A percentile compares a stretch with the other conserved stretches of the same genome.
Evolutionary conservation across 2,113 vertebrate species (phyloP).

Genomic region (Bubo bubo): DNA sequence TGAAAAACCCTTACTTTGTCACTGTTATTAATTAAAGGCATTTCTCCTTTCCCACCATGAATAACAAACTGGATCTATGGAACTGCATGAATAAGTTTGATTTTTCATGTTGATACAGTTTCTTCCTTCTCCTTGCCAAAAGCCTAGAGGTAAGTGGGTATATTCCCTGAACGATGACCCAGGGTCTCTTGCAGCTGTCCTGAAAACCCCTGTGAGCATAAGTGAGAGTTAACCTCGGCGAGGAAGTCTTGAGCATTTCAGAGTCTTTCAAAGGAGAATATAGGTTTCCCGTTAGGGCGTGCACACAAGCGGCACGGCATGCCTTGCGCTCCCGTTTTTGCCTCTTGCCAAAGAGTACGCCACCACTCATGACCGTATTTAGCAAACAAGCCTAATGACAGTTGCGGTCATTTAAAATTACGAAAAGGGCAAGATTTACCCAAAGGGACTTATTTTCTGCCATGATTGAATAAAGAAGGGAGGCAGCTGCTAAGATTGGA

Average conservation of each 20-base stretch:
- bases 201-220: accelerated
- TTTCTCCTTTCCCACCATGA: background rate
- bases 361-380: background rate
- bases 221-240: accelerated
- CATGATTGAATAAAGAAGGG: constrained; percentile 74
- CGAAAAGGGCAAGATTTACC: constrained; percentile 52
- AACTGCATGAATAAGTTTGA: background rate
- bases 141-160: accelerated
- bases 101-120: background rate
- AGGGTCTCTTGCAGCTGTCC: accelerated
- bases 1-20: background rate
- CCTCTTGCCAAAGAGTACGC: accelerated
- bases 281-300: accelerated
- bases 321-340: accelerated
- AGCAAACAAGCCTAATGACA: constrained; percentile 41
- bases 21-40: background rate
- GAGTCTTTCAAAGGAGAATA: background rate
- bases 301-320: accelerated
- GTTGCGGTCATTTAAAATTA: constrained; percentile 70
- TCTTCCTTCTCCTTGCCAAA: background rate
- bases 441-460: constrained; percentile 53
- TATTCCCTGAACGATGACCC: accelerated
- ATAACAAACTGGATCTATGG: background rate
- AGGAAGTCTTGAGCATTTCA: background rate
- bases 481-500: constrained; percentile 68